Percentiles rank a stretch among this genome's conserved stretches.
Conservation (phyloP, 2,888 invertebrate genomes). For the Iphiclides podalirius region DNA sequence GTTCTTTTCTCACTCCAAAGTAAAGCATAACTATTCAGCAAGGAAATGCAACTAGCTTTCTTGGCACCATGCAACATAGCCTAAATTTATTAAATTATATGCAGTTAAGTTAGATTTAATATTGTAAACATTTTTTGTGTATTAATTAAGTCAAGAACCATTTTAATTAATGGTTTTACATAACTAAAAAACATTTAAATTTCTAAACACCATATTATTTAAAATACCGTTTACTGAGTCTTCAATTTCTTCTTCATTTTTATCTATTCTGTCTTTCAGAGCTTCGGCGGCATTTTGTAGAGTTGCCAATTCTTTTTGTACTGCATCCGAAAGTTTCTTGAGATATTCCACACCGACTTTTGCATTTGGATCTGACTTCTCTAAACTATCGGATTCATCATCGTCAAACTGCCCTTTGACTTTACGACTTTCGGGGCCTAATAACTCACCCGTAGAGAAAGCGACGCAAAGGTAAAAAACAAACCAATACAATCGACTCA, state of each 20-base stretch:
- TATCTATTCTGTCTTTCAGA: constrained; percentile 30
- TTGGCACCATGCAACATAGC: no score
- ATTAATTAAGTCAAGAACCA: no score
- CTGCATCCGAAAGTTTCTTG: constrained; percentile 40
- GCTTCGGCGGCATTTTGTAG: constrained; percentile 30
- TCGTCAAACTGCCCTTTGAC: constrained; percentile 46
- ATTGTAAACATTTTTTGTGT: no score
- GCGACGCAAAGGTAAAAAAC: constrained; percentile 51
- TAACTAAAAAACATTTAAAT: no score
- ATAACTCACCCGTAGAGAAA: constrained; percentile 51
- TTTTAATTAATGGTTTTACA: no score
- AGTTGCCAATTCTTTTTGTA: constrained; percentile 40
- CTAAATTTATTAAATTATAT: no score
- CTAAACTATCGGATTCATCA: constrained; percentile 39
- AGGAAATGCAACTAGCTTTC: no score
- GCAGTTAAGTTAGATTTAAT: no score
- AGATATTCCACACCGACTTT: constrained; percentile 42
- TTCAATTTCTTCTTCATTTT: constrained; percentile 21
- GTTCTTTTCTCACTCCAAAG: no score
- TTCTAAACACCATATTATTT: no score
- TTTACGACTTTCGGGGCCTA: constrained; percentile 55
- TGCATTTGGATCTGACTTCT: constrained; percentile 35
- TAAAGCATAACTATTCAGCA: no score
- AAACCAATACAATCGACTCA: constrained; percentile 49
- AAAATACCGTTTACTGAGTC: constrained; percentile 17